Evolutionary conservation across 1,140 invertebrate species (phyloP).

Genomic region (Penaeus chinensis): DNA sequence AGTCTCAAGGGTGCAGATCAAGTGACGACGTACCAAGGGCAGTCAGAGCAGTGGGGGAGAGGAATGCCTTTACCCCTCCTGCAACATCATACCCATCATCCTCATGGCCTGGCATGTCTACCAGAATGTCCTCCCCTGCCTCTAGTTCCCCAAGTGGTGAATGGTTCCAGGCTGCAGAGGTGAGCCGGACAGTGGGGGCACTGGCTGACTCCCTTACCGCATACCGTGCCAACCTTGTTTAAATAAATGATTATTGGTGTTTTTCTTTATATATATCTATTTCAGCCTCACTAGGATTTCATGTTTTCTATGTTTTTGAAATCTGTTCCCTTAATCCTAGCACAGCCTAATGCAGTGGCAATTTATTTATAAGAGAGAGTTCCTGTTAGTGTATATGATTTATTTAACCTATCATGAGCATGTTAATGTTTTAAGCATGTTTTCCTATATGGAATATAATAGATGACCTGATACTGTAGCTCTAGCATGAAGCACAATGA

Average conservation of each 20-base stretch:
- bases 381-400: conserved; percentile 35
- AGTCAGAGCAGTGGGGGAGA: conserved; percentile 35
- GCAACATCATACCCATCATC: conserved; percentile 35
- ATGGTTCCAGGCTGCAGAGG: conserved; percentile 42
- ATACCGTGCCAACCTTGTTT: conserved; percentile 52
- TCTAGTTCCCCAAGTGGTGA: conserved; percentile 41
- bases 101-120: conserved; percentile 39
- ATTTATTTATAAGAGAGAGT: conserved; percentile 31
- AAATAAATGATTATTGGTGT: conserved; percentile 13
- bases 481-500: conserved; percentile 39
- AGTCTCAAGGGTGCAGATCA: conserved; percentile 43
- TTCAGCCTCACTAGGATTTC: conserved; percentile 24
- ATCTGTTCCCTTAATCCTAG: conserved; percentile 28
- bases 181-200: conserved; percentile 52
- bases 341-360: conserved; percentile 31
- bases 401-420: conserved; percentile 42
- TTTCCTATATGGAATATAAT: conserved; percentile 37
- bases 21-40: conserved; percentile 15
- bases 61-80: conserved; percentile 41
- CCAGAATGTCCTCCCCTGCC: conserved; percentile 37
- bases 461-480: conserved; percentile 32
- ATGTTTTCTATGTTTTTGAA: conserved; percentile 28
- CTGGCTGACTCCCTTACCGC: conserved; percentile 49
- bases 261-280: neutral
- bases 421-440: conserved; percentile 54